Conservation (phyloP, 2,113 vertebrate genomes). For the Antechinus stuartii region DNA sequence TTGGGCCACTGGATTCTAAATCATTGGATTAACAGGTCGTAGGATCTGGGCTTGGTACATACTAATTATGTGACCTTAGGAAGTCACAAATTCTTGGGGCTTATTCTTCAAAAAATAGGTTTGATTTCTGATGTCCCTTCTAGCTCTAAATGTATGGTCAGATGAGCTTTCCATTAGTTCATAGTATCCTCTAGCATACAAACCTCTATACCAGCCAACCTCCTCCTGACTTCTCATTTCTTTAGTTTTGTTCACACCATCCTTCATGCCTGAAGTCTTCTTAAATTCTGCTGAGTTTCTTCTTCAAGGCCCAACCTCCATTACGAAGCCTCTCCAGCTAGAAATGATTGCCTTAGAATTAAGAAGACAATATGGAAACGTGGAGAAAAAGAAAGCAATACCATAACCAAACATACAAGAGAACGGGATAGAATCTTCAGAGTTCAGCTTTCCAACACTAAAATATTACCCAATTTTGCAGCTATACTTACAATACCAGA, state of each 20-base stretch:
- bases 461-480: background rate
- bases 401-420: background rate
- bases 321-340: background rate
- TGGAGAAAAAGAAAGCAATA: background rate
- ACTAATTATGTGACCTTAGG: background rate
- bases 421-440: background rate
- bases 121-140: background rate
- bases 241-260: background rate
- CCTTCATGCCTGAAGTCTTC: background rate
- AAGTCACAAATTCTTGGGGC: too few species aligned
- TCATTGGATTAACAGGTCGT: background rate
- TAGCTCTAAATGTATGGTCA: background rate
- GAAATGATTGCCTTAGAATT: background rate
- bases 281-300: background rate
- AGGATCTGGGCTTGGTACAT: background rate
- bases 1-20: background rate
- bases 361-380: background rate
- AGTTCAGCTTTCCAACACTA: too few species aligned
- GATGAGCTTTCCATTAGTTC: background rate
- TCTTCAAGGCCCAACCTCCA: background rate
- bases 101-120: background rate
- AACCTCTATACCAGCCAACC: background rate
- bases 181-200: background rate
- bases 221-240: background rate
- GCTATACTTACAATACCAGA: background rate